Evolutionary conservation across 2,888 invertebrate species (phyloP).

Genomic region (Lithophane socia): DNA sequence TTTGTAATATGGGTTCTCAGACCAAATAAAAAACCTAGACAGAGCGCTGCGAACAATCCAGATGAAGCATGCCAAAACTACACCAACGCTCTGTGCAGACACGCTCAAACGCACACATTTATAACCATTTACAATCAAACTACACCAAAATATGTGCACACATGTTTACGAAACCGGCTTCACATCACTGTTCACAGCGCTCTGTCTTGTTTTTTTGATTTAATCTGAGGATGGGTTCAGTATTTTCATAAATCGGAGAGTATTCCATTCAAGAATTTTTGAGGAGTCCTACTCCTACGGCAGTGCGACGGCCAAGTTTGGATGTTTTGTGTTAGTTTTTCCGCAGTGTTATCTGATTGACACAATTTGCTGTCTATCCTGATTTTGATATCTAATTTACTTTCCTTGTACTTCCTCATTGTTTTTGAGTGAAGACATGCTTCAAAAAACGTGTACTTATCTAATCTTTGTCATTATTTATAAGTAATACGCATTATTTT

Average conservation of each 20-base stretch:
- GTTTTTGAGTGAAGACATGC: background rate
- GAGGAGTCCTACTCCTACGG: background rate
- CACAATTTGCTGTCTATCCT: background rate
- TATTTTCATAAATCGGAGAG: background rate
- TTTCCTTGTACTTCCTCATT: constrained; percentile 1
- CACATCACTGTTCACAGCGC: too few species aligned
- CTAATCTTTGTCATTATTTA: constrained; percentile 1
- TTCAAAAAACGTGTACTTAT: background rate
- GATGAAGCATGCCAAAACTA: too few species aligned
- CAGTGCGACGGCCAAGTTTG: background rate
- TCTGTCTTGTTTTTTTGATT: too few species aligned
- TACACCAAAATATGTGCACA: too few species aligned
- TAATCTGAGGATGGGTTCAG: background rate
- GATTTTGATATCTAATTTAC: background rate
- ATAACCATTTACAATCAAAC: too few species aligned
- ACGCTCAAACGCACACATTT: too few species aligned
- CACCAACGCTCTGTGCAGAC: too few species aligned
- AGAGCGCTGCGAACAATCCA: too few species aligned
- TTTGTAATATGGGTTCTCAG: background rate
- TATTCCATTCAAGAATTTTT: too few species aligned
- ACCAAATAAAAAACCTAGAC: too few species aligned
- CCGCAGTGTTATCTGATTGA: background rate
- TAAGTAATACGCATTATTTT: background rate
- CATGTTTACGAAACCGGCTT: too few species aligned
- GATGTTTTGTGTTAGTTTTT: background rate